phyloP scores from a whole-genome alignment of 2,797 vertebrate species.

The Delichon dasypus region DNA sequence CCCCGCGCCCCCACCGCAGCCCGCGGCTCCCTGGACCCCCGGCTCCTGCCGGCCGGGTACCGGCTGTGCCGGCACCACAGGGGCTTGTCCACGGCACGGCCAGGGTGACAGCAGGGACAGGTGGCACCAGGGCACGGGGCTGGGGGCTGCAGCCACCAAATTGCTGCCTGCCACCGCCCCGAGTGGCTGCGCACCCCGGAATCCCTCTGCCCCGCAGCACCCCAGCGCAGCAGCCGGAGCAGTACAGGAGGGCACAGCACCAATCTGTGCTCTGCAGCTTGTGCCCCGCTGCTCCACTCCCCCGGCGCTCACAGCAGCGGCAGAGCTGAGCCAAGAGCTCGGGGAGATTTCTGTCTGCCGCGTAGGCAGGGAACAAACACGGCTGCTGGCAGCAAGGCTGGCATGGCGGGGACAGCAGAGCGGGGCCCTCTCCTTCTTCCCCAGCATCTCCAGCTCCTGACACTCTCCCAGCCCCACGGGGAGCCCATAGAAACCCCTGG shows the following conservation, averaged over 20 bases:
- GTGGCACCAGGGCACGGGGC: accelerated
- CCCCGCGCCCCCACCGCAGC: neutral
- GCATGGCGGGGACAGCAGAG: neutral
- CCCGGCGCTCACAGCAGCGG: neutral
- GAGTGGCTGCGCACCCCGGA: neutral
- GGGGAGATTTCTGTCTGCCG: neutral
- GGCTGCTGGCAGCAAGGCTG: slow-evolving; percentile 8
- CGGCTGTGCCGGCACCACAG: accelerated
- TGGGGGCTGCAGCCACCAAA: neutral
- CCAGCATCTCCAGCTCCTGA: neutral
- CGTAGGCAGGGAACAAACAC: neutral
- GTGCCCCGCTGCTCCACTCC: neutral
- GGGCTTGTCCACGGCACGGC: accelerated
- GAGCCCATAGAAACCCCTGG: neutral
- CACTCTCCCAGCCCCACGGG: neutral
- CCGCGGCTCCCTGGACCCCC: neutral
- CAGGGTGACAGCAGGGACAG: accelerated
- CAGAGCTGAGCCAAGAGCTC: neutral
- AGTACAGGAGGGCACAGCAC: neutral
- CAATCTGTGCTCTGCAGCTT: neutral
- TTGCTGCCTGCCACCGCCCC: accelerated
- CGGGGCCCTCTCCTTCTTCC: neutral
- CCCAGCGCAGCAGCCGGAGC: neutral
- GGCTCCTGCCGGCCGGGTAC: neutral
- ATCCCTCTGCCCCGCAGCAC: neutral